Base-by-base conservation (phyloP, 2,113 vertebrate genomes). In the Spizaetus ornatus region DNA sequence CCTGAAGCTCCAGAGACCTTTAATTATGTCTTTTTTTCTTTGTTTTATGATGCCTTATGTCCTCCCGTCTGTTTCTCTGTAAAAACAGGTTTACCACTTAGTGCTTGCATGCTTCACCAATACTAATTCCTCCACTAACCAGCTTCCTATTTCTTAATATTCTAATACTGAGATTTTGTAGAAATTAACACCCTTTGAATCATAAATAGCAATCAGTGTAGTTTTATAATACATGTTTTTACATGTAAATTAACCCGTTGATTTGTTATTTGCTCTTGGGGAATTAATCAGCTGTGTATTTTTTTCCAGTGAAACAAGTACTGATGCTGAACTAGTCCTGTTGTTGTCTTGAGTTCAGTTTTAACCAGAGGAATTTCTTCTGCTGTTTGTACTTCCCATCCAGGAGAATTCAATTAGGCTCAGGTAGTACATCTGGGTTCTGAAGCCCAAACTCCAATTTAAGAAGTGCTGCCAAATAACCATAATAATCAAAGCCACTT, bases 401-500 rank as follows among this genome's bases (percentile, higher is more conserved):
- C 43, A 85, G 47, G 42, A 92, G 36, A 92, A 96, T 81, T 97
- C 79, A 93, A 82, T 94, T 93, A 91, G 50, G 23, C 32, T 92
- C 63, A 95, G 77, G 87, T 84, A 86, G 53, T 90, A 47, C 55
- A 95, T 73, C 40, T 96, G 79, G 21, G 29, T 78, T 93, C 72
- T 2, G 11, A 93, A 93, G 81, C 34, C 80, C 89, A 97, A 96
- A 95, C 69, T 96, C 72, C 50, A 91, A 53, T 96, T 93, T 96
- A 88, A 95, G 74, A 89, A 88, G 27, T 90, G n/a, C 72, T 94
- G 93, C 95, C 95, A 98, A 97, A 96, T 95, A 92, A 94, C 86
- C 83, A 81, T 94, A 96, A 96, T 95, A 97, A 97, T 95, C 92
- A 96, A 97, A 96, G 82, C 52, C 69, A 90, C 94, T 96, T 95